Base-by-base conservation (phyloP, 53 echinoderm and acorn worm species). In the Antedon mediterranea region DNA sequence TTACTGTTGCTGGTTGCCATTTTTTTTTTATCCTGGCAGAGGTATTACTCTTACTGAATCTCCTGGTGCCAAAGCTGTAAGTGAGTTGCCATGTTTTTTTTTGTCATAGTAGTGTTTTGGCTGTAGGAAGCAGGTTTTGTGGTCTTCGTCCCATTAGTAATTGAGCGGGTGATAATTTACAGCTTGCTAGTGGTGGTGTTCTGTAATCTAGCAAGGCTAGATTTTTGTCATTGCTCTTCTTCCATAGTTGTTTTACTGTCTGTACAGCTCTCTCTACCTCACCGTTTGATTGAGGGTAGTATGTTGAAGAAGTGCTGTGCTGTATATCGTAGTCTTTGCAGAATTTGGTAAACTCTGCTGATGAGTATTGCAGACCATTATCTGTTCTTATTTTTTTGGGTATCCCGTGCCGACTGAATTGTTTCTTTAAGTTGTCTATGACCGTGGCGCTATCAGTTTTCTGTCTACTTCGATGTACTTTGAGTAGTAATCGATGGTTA, bases 81-180 rank as follows among this genome's bases (percentile, higher is more conserved):
- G 81, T 32, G 80, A 43, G 31, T 23, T 32, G 0, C 84, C 78
- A 28, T 77, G 76, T 30, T 78, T 72, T 20, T 81, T 30, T n/a
- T n/a, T n/a, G 79, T 72, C 28, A 77, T 79, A 83, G 72, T 3
- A 85, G 85, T 30, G 44, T 32, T 37, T 85, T 85, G 0, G 79
- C 42, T 29, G 82, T 78, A 30, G 88, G 88, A 31, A 88, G 28
- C 32, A 71, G 32, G 78, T 87, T 88, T 14, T 85, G 28, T n/a
- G 87, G 85, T 75, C 87, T 76, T n/a, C 82, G 77, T 43, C 87
- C 78, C 82, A 87, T 85, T 30, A 87, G 71, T 0, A 90, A 85
- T 77, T 87, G 90, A 30, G 90, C 79, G 29, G 87, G 90, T 0
- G 87, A 87, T 43, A 77, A 32, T 32, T 84, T 73, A 29, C 85